Evolutionary conservation across 2,113 vertebrate species (phyloP).

Genomic region (Crypturellus undulatus): DNA sequence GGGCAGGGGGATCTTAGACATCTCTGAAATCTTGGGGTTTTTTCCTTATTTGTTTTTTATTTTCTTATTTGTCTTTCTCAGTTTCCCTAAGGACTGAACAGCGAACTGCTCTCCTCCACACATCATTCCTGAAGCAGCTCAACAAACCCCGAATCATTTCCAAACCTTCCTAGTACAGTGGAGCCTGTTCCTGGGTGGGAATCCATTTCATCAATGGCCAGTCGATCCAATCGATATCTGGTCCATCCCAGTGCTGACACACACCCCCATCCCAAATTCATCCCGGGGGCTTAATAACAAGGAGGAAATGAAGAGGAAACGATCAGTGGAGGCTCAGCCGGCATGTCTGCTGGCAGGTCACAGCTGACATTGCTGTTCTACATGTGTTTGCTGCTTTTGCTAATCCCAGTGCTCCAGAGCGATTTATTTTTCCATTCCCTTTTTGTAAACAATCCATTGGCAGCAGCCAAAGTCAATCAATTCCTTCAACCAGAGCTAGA

Average conservation of each 20-base stretch:
- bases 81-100: not conserved
- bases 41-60: not conserved
- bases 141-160: not conserved
- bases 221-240: not conserved
- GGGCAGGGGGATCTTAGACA: too few species aligned
- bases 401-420: not conserved
- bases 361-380: not conserved
- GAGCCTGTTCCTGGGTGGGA: not conserved
- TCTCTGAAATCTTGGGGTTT: too few species aligned
- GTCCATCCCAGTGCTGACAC: accelerated
- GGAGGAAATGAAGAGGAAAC: not conserved
- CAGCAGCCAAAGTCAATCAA: conserved; percentile 38
- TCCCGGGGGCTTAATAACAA: not conserved
- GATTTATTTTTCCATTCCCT: conserved; percentile 11
- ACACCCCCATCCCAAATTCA: not conserved
- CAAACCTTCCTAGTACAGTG: not conserved
- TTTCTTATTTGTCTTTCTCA: not conserved
- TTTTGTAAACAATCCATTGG: not conserved
- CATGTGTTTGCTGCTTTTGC: not conserved
- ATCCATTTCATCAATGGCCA: accelerated
- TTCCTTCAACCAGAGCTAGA: not conserved
- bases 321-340: accelerated
- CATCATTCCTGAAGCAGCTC: not conserved
- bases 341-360: not conserved
- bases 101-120: accelerated